A percentile compares a stretch with the other conserved stretches of the same genome.
Conservation (phyloP, 1,140 invertebrate genomes). For the Drosophila orena region DNA sequence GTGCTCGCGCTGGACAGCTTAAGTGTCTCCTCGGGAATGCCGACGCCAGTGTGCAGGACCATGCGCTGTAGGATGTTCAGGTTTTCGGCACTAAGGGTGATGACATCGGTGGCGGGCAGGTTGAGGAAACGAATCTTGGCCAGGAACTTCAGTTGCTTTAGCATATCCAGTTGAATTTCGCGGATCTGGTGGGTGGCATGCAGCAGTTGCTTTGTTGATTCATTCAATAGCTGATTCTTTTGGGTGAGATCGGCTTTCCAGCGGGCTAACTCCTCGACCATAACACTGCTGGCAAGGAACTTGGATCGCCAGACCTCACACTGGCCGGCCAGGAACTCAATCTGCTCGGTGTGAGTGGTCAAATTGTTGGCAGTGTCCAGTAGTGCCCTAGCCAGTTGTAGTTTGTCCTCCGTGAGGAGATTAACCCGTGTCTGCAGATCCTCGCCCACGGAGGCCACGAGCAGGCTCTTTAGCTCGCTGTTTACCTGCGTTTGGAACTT, state of each 20-base stretch:
- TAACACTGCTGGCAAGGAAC: constrained; percentile 96
- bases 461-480: constrained; percentile 95
- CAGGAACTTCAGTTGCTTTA: constrained; percentile 87
- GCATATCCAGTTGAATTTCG: constrained; percentile 89
- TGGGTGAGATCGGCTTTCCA: constrained; percentile 93
- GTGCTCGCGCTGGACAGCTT: constrained; percentile 67
- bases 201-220: constrained; percentile 90
- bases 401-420: constrained; percentile 95
- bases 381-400: constrained; percentile 93
- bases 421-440: constrained; percentile 95
- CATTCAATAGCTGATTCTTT: constrained; percentile 90
- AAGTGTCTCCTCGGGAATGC: constrained; percentile 73
- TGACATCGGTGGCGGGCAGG: constrained; percentile 84
- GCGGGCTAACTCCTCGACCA: constrained; percentile 94
- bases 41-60: constrained; percentile 79
- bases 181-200: constrained; percentile 90
- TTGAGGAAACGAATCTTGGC: constrained; percentile 74
- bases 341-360: constrained; percentile 95
- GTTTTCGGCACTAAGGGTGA: constrained; percentile 84
- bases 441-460: constrained; percentile 97
- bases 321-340: constrained; percentile 95
- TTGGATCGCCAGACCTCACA: constrained; percentile 98
- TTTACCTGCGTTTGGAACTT: constrained; percentile 93
- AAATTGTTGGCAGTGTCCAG: constrained; percentile 93
- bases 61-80: constrained; percentile 78